Conservation (phyloP, 1,140 invertebrate genomes). For the Thaumatotibia leucotreta region DNA sequence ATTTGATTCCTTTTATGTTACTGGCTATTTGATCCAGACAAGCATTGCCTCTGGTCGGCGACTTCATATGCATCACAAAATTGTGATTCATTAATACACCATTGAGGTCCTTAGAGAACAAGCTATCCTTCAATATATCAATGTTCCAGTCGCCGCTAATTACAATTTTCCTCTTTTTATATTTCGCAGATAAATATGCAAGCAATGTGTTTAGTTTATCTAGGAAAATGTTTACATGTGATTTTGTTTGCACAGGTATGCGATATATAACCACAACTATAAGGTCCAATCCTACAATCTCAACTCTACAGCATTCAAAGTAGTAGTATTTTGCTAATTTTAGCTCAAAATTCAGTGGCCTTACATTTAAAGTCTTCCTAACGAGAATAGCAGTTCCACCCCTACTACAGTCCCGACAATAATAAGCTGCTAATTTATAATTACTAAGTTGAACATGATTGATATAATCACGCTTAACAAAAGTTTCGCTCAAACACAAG, state of each 20-base stretch:
- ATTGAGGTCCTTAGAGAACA: not conserved
- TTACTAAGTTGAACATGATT: constrained; percentile 18
- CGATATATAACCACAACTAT: constrained; percentile 22
- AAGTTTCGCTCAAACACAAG: constrained; percentile 24
- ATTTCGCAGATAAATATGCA: constrained; percentile 12
- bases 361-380: constrained; percentile 17
- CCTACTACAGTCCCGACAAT: constrained; percentile 16
- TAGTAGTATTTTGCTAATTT: not conserved
- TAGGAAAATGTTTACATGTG: constrained; percentile 15
- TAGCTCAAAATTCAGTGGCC: constrained; percentile 8
- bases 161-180: constrained; percentile 19
- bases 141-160: constrained; percentile 27
- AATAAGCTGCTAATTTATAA: constrained; percentile 19
- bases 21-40: constrained; percentile 28
- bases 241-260: constrained; percentile 13
- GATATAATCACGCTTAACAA: constrained; percentile 18
- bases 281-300: constrained; percentile 12
- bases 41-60: constrained; percentile 18
- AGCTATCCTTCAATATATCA: constrained; percentile 20
- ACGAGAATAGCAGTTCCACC: constrained; percentile 23
- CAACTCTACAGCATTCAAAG: constrained; percentile 25
- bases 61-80: constrained; percentile 17
- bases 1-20: constrained; percentile 16
- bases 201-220: constrained; percentile 20
- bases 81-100: constrained; percentile 21